A percentile compares a stretch with the other conserved stretches of the same genome.
phyloP scores from a whole-genome alignment of 2,888 invertebrate genomes.

The Callyntrura guangdongensis region DNA sequence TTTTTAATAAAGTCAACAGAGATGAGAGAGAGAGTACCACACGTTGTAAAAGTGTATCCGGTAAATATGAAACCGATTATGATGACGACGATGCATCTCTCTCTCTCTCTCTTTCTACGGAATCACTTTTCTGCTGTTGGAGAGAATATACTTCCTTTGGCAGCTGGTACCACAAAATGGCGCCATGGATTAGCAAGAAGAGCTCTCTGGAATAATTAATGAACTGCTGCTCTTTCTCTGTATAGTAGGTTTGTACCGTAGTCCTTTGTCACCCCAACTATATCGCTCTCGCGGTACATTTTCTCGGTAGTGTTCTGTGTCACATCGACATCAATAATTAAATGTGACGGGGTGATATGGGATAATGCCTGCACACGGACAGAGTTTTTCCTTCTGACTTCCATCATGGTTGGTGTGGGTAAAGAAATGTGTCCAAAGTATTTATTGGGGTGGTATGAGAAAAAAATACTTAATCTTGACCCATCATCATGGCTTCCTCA shows the following conservation, averaged over 20 bases:
- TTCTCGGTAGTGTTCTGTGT: background rate
- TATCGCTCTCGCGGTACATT: background rate
- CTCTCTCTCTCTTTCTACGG: too few species aligned
- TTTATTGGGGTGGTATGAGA: background rate
- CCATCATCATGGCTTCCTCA: background rate
- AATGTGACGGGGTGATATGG: too few species aligned
- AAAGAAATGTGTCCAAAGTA: too few species aligned
- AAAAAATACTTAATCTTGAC: slow-evolving; percentile 30
- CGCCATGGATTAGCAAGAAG: background rate
- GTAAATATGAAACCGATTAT: too few species aligned
- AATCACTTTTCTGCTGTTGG: background rate
- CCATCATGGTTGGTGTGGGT: too few species aligned
- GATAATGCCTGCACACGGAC: background rate
- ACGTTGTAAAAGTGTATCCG: too few species aligned
- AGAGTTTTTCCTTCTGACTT: background rate
- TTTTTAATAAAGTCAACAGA: slow-evolving; percentile 45
- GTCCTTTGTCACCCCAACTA: background rate
- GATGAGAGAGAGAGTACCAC: background rate
- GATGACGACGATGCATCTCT: too few species aligned
- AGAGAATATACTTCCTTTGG: background rate
- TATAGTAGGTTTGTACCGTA: background rate
- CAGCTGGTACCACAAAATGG: background rate
- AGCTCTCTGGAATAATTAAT: background rate
- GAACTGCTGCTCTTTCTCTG: background rate
- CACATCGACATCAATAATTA: too few species aligned